A percentile compares a stretch with the other conserved stretches of the same genome.
These are phyloP conservation scores for Zootermopsis nevadensis DNA, from an alignment of 2,888 invertebrate genomes.

Conservation along the genomic window DNA sequence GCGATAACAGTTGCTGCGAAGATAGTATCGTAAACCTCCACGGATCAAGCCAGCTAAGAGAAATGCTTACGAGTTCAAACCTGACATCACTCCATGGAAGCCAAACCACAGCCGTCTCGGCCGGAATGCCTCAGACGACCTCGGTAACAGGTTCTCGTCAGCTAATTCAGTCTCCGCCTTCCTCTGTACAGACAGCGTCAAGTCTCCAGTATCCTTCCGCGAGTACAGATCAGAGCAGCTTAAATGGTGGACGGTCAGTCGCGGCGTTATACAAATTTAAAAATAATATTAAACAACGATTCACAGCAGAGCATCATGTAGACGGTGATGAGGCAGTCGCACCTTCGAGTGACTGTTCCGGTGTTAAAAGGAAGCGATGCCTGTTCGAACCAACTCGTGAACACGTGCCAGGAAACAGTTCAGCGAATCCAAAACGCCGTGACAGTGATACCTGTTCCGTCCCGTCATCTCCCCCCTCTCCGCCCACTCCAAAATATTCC, in stretches of 20 bases:
- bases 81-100: constrained; percentile 35
- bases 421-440: constrained; percentile 46
- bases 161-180: constrained; percentile 54
- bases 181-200: constrained; percentile 59
- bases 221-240: not conserved
- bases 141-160: constrained; percentile 51
- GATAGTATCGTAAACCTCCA: constrained; percentile 33
- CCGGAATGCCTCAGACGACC: not conserved
- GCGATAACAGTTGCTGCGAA: constrained; percentile 25
- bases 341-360: not conserved
- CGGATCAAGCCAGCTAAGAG: constrained; percentile 61
- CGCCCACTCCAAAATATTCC: constrained; percentile 4
- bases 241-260: constrained; percentile 7
- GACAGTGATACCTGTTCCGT: constrained; percentile 49
- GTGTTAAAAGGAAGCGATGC: constrained; percentile 30
- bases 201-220: constrained; percentile 56
- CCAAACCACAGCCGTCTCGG: not conserved
- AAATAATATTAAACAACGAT: constrained; percentile 91
- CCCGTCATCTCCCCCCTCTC: constrained; percentile 42
- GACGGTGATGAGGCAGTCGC: not conserved
- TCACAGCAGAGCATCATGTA: constrained; percentile 64
- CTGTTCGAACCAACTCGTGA: not conserved
- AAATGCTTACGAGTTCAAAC: constrained; percentile 59
- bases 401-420: not conserved
- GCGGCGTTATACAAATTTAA: constrained; percentile 84